A percentile compares a stretch with the other conserved stretches of the same genome.
These are phyloP conservation scores for Streptopelia turtur DNA, from an alignment of 2,797 vertebrate genomes.

Conservation along the genomic window DNA sequence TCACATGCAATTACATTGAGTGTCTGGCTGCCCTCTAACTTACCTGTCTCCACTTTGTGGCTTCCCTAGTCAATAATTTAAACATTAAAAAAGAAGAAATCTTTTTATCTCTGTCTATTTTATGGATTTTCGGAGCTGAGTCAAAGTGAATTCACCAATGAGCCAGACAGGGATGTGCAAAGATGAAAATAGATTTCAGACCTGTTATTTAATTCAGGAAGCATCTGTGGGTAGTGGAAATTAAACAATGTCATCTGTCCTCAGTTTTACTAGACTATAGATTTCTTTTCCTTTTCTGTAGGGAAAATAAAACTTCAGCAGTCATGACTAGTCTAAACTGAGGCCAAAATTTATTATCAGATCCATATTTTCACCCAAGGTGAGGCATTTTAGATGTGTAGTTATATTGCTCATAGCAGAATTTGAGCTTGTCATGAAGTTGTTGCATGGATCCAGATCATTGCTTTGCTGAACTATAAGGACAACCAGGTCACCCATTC, in stretches of 20 bases:
- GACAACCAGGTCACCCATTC: background rate
- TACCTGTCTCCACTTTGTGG: background rate
- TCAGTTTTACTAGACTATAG: background rate
- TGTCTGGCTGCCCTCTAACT: constrained; percentile 26
- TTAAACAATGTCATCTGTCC: background rate
- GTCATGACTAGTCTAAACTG: background rate
- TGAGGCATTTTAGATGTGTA: background rate
- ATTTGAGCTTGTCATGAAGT: background rate
- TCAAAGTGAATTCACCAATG: background rate
- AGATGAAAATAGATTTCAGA: constrained; percentile 24
- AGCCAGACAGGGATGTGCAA: background rate
- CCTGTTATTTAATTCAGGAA: constrained; percentile 34
- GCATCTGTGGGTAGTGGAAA: background rate
- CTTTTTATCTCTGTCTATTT: constrained; percentile 7
- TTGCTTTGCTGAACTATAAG: background rate
- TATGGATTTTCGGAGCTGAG: background rate
- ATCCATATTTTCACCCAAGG: background rate
- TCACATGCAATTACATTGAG: constrained; percentile 15
- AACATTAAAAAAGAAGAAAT: background rate
- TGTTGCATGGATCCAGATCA: background rate
- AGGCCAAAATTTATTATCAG: background rate
- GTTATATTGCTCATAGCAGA: background rate
- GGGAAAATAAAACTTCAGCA: background rate
- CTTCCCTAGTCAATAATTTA: constrained; percentile 2
- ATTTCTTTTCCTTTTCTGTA: background rate